Evolutionary conservation across 2,888 invertebrate species (phyloP).

Genomic region (Trissoscelio sp.): DNA sequence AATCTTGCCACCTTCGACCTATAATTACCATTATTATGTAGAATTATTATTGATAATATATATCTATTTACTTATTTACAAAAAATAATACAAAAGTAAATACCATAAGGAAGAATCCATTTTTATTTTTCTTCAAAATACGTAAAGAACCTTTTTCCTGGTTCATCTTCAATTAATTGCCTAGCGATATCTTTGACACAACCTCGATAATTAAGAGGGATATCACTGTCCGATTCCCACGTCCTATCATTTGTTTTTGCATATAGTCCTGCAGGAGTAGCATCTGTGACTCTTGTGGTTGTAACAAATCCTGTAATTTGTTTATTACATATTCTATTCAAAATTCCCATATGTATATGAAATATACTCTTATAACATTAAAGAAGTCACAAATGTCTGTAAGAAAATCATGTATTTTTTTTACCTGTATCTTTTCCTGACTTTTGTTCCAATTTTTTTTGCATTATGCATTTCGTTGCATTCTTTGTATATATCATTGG

Average conservation of each 20-base stretch:
- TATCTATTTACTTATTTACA: no score
- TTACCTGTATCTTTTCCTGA: constrained; percentile 15
- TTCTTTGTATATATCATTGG: neutral
- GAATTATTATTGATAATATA: no score
- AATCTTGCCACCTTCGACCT: constrained; percentile 87
- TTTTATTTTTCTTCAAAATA: no score
- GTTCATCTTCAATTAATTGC: constrained; percentile 87
- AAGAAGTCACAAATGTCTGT: no score
- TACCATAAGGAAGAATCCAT: no score
- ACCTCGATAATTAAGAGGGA: constrained; percentile 76
- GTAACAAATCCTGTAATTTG: constrained; percentile 37
- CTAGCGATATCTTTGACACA: constrained; percentile 86
- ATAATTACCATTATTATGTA: no score
- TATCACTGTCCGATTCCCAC: constrained; percentile 86
- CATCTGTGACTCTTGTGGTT: constrained; percentile 41
- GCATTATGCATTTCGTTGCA: neutral
- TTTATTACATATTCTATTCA: no score
- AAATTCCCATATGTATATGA: no score
- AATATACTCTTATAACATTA: no score
- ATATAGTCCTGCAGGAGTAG: constrained; percentile 41
- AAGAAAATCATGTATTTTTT: neutral
- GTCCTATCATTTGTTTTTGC: constrained; percentile 23
- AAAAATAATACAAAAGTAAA: no score
- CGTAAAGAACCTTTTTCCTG: no score
- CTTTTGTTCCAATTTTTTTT: neutral